Base-by-base conservation (phyloP, 2,797 vertebrate species). In the Trachurus trachurus region DNA sequence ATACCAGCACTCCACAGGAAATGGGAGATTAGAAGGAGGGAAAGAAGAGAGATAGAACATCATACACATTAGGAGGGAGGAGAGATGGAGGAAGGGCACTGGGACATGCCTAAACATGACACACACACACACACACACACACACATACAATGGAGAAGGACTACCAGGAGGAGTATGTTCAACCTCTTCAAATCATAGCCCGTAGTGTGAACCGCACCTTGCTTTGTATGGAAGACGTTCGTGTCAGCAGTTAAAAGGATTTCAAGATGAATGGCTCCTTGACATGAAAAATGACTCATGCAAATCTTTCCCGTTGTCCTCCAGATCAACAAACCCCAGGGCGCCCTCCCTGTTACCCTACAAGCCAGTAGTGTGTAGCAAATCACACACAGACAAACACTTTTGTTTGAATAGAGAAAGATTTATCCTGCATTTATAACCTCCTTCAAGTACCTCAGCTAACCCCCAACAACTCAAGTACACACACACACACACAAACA, bases 91-190 rank as follows among this genome's bases (percentile, higher is more conserved):
- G 80, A 76, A 78, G 68, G 75, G 82, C 47, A 26, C 66, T 3
- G 42, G 64, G 84, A 86, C 90, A 83, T 90, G 93, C 31, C 89
- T 76, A 82, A 69, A 92, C 92, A 87, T 60, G 85, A 87, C 71
- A 84, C 79, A 65, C 21, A 66, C 56, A 39, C 47, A 68, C 58
- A 26, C 26, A 26, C 26, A 26, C 26, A 26, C 26, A 26, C 26
- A 26, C 26, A 26, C 26, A 26, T 34, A 58, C 39, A 69, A 39
- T 57, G 19, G 16, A 63, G 26, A 0, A 45, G 44, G 42, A 26
- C 21, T 1, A 12, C 52, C n/a, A 17, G 56, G 74, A 45, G 63
- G n/a, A 34, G 31, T 34, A 34, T 34, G 39, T 65, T 64, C 12
- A 47, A 26, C 44, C 60, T 37, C 15, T 47, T 4, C 13, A 13